A percentile compares a stretch with the other conserved stretches of the same genome.
Conservation (phyloP, 1,140 invertebrate genomes). For the Spodoptera frugiperda region DNA sequence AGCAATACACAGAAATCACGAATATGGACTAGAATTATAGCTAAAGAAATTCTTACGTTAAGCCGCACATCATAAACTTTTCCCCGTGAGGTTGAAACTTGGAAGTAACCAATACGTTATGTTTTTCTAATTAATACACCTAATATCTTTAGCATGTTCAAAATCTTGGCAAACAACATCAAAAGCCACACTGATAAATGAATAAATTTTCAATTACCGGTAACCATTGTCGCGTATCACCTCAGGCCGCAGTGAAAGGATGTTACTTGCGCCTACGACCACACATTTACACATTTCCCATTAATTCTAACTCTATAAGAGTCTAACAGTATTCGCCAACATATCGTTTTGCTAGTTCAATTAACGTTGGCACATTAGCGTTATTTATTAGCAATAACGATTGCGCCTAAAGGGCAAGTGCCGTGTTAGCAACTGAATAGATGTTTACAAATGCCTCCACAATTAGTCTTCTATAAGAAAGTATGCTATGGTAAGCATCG, state of each 20-base stretch:
- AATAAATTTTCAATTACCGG: constrained; percentile 29
- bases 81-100: no score
- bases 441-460: constrained; percentile 41
- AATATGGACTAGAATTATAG: background rate
- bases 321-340: constrained; percentile 21
- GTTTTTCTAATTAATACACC: no score
- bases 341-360: constrained; percentile 55
- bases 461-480: constrained; percentile 44
- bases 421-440: constrained; percentile 52
- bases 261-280: constrained; percentile 14
- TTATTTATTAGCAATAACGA: constrained; percentile 66
- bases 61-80: background rate
- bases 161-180: background rate
- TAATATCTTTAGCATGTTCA: background rate
- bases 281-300: constrained; percentile 30
- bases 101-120: no score
- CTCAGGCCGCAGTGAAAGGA: constrained; percentile 28
- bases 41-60: background rate
- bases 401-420: constrained; percentile 64
- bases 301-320: constrained; percentile 32
- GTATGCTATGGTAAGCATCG: constrained; percentile 6
- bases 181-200: background rate
- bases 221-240: constrained; percentile 11
- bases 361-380: constrained; percentile 58
- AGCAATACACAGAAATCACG: background rate